Conservation (phyloP, 2,113 vertebrate species). For the Narcine bancroftii region DNA sequence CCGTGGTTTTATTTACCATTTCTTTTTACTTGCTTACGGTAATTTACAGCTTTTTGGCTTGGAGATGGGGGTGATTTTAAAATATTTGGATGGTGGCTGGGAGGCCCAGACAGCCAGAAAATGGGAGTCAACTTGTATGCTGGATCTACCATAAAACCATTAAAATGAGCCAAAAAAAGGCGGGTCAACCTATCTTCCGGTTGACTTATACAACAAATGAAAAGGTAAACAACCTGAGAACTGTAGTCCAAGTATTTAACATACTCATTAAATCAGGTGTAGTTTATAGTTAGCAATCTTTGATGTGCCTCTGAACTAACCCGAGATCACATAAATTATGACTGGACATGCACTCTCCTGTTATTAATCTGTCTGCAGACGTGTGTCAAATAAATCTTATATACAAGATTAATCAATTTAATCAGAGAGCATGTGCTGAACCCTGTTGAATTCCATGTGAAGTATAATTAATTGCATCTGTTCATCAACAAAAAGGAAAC, state of each 20-base stretch:
- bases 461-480: not conserved
- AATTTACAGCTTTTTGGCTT: too few relatives aligned
- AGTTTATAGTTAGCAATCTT: not conserved
- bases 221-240: not conserved
- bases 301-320: not conserved
- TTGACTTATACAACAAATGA: too few relatives aligned
- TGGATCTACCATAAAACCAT: too few relatives aligned
- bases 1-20: too few relatives aligned
- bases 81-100: too few relatives aligned
- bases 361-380: not conserved
- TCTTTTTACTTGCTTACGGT: too few relatives aligned
- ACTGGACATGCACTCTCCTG: not conserved
- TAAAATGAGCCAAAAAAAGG: too few relatives aligned
- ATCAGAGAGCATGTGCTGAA: conserved; percentile 13
- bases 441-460: not conserved
- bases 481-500: not conserved
- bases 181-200: too few relatives aligned
- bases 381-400: not conserved
- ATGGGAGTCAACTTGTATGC: too few relatives aligned
- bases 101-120: too few relatives aligned
- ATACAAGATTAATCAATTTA: conserved; percentile 36
- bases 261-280: not conserved
- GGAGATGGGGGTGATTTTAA: too few relatives aligned
- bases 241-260: not conserved
- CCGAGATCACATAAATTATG: not conserved